A percentile compares a stretch with the other conserved stretches of the same genome.
phyloP scores from a whole-genome alignment of 2,797 vertebrate genomes.

The Luscinia luscinia region DNA sequence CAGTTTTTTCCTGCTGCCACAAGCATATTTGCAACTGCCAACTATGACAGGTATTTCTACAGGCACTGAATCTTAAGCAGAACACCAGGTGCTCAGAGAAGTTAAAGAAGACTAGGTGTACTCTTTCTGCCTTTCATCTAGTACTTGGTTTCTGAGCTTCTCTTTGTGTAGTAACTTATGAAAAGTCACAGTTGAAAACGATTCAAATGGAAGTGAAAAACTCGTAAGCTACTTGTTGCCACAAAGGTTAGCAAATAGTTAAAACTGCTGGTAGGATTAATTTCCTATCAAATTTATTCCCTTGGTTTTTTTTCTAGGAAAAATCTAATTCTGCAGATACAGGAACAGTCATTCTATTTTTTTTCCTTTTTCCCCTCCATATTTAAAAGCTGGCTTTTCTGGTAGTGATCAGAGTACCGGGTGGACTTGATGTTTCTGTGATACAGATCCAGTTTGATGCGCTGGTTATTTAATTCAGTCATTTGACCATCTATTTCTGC shows the following conservation, averaged over 20 bases:
- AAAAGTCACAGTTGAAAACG: background rate
- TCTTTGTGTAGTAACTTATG: background rate
- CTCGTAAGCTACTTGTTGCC: background rate
- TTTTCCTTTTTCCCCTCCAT: background rate
- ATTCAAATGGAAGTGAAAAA: background rate
- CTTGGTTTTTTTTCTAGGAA: background rate
- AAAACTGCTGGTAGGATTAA: background rate
- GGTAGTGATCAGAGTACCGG: background rate
- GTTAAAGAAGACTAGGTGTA: background rate
- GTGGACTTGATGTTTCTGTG: background rate
- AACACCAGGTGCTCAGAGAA: background rate
- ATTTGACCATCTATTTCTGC: background rate
- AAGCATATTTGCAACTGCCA: slow-evolving; percentile 45
- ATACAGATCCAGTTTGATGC: background rate
- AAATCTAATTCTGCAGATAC: background rate
- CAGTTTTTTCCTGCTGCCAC: slow-evolving; percentile 52
- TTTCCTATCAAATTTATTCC: background rate
- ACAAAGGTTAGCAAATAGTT: background rate
- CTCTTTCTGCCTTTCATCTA: background rate
- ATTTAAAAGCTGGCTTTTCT: background rate
- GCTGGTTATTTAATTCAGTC: background rate
- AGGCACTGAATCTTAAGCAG: slow-evolving; percentile 39
- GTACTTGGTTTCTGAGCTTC: background rate
- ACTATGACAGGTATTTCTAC: slow-evolving; percentile 48
- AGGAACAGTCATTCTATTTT: background rate